These are phyloP conservation scores for Antennarius maculatus DNA, from an alignment of 2,797 vertebrate species.

Conservation along the genomic window DNA sequence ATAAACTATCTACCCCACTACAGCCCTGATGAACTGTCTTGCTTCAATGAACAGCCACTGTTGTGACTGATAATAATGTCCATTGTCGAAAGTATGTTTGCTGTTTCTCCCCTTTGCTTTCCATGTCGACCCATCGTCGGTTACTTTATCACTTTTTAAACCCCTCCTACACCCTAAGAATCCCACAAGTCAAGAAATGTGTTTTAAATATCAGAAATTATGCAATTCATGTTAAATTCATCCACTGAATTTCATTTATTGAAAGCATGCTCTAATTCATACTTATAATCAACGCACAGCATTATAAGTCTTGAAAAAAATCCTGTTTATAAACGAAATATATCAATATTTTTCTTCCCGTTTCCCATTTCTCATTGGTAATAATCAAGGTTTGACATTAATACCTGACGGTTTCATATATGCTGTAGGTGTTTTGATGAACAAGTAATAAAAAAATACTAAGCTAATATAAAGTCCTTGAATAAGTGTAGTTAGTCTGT, in stretches of 20 bases:
- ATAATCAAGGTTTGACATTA: no score
- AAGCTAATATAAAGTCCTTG: not conserved
- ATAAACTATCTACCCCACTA: no score
- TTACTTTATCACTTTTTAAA: not conserved
- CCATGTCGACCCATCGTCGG: not conserved
- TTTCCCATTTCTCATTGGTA: not conserved
- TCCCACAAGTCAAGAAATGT: not conserved
- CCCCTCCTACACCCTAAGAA: not conserved
- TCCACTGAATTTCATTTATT: not conserved
- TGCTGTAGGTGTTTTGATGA: no score
- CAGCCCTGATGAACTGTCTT: constrained; percentile 18
- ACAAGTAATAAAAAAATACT: no score
- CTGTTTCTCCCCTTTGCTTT: constrained; percentile 8
- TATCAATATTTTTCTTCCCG: no score
- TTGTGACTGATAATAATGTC: constrained; percentile 26
- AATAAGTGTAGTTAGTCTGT: not conserved
- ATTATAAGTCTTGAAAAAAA: no score
- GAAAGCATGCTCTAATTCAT: not conserved
- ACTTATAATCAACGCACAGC: no score
- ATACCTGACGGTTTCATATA: no score
- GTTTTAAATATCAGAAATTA: not conserved
- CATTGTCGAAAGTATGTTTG: constrained; percentile 3
- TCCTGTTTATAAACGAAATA: not conserved
- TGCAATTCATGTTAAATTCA: not conserved
- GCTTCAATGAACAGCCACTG: not conserved